These are phyloP conservation scores for Dinocampus coccinellae DNA, from an alignment of 2,888 invertebrate genomes.

Conservation along the genomic window DNA sequence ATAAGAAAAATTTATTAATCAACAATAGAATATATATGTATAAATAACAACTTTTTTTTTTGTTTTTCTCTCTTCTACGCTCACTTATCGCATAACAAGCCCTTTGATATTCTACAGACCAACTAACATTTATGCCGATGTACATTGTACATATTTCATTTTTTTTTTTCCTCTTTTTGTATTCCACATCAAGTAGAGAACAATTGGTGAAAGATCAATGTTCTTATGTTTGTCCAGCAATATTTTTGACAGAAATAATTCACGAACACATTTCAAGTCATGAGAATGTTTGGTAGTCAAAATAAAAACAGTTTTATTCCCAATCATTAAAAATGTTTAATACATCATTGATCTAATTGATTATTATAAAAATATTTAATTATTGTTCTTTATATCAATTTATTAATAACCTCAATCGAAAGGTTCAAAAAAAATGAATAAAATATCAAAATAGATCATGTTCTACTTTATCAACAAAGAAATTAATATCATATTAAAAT, in stretches of 20 bases:
- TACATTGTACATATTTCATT: constrained; percentile 56
- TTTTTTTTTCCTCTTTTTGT: constrained; percentile 33
- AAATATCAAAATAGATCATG: too few relatives aligned
- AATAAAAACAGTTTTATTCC: too few relatives aligned
- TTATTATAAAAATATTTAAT: too few relatives aligned
- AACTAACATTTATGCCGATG: constrained; percentile 47
- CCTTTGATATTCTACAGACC: constrained; percentile 63
- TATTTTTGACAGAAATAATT: constrained; percentile 51
- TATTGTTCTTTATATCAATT: not conserved
- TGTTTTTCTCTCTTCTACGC: constrained; percentile 46
- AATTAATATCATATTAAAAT: constrained; percentile 30
- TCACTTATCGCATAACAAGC: constrained; percentile 66
- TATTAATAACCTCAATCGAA: constrained; percentile 8
- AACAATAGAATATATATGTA: constrained; percentile 62
- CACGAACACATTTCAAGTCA: constrained; percentile 48
- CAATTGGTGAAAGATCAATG: constrained; percentile 57
- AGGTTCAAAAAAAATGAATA: not conserved
- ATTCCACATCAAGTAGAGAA: constrained; percentile 53
- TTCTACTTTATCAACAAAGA: constrained; percentile 39
- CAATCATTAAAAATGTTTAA: too few relatives aligned
- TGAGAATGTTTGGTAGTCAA: too few relatives aligned
- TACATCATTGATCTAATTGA: too few relatives aligned
- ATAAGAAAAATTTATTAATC: constrained; percentile 68
- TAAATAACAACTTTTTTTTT: constrained; percentile 60
- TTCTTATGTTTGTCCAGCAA: constrained; percentile 58